A percentile compares a stretch with the other conserved stretches of the same genome.
phyloP scores from a whole-genome alignment of 2,797 vertebrate genomes.

The Meriones psammophilus region DNA sequence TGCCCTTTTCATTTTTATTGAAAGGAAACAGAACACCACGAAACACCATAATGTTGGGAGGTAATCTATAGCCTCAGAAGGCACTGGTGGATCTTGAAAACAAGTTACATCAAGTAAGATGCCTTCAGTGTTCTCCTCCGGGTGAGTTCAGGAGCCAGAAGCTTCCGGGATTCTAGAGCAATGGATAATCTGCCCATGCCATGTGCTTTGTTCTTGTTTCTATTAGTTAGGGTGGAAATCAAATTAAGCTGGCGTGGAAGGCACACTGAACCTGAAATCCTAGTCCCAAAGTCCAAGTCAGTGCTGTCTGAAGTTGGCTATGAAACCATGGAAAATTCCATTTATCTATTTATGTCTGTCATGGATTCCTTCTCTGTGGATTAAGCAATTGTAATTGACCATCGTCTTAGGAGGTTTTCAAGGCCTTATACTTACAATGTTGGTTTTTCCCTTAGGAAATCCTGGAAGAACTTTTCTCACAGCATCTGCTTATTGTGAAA shows the following conservation, averaged over 20 bases:
- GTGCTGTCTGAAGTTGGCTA: not conserved
- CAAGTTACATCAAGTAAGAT: conserved; percentile 43
- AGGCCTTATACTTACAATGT: not conserved
- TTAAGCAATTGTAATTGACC: not conserved
- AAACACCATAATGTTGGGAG: conserved; percentile 14
- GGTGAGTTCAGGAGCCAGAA: not conserved
- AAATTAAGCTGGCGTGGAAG: not conserved
- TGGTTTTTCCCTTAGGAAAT: not conserved
- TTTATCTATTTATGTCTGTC: not conserved
- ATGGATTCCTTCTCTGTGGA: conserved; percentile 24
- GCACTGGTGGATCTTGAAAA: conserved; percentile 14
- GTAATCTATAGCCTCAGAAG: conserved; percentile 58
- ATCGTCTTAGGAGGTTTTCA: not conserved
- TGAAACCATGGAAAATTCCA: not conserved
- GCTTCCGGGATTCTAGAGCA: conserved; percentile 1
- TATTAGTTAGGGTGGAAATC: conserved; percentile 35
- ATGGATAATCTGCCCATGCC: not conserved
- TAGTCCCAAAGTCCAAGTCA: not conserved
- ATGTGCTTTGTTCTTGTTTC: conserved; percentile 10
- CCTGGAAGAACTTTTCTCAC: not conserved
- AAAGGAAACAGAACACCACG: conserved; percentile 48
- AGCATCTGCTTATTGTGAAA: not conserved
- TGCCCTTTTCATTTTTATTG: conserved; percentile 49
- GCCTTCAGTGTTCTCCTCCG: not conserved
- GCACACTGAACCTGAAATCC: conserved; percentile 14